Percentiles rank a stretch among this genome's conserved stretches.
phyloP scores from a whole-genome alignment of 2,888 invertebrate genomes.

The Andrena hattorfiana region DNA sequence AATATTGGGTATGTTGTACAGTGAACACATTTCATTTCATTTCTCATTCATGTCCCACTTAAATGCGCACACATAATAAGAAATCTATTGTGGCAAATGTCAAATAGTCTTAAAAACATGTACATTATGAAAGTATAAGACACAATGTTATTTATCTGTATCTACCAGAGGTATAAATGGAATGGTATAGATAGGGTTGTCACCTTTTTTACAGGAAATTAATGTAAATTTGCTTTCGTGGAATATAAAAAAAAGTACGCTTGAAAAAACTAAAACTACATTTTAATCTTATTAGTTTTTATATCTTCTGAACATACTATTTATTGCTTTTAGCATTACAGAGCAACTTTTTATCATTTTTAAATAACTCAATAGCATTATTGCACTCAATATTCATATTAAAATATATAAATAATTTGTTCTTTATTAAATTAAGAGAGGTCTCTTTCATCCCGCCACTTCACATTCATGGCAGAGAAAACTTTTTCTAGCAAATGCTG shows the following conservation, averaged over 20 bases:
- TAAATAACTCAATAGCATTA: no score
- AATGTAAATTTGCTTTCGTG: not conserved
- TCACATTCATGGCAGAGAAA: no score
- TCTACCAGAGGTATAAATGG: not conserved
- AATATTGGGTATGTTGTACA: not conserved
- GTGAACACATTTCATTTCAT: not conserved
- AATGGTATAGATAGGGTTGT: not conserved
- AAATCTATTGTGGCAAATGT: conserved; percentile 8
- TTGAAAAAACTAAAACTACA: no score
- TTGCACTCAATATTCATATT: no score
- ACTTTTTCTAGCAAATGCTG: no score
- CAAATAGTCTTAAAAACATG: conserved; percentile 2
- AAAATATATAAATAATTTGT: no score
- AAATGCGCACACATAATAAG: not conserved
- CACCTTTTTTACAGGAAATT: not conserved
- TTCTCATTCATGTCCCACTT: not conserved
- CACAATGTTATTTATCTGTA: not conserved
- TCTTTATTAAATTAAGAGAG: no score
- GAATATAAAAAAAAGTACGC: not conserved
- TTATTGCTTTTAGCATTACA: no score
- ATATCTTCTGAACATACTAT: no score
- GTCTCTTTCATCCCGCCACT: no score
- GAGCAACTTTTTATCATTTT: no score
- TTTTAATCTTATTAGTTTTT: no score
- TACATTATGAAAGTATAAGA: not conserved